Base-by-base conservation (phyloP, 2,797 vertebrate genomes). In the Carduelis carduelis region DNA sequence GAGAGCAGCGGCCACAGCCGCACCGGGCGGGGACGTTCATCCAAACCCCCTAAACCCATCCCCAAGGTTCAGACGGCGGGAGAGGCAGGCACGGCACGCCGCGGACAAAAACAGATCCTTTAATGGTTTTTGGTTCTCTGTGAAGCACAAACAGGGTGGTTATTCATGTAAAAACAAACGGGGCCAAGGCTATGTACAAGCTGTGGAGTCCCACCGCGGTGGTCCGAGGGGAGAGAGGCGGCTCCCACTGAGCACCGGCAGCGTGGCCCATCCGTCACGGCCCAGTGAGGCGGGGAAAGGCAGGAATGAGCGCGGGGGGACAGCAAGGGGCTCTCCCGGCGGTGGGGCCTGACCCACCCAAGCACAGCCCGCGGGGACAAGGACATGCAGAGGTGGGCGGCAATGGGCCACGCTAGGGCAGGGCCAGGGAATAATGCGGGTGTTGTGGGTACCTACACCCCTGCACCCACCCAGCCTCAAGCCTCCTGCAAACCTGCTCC, bases 101-200 rank as follows among this genome's bases (percentile, higher is more conserved):
- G 34, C 63, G 39, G 90, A 96, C 91, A 95, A 96, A 97, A 94
- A 26, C 77, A 56, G 86, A 75, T 81, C 74, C 76, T 96, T 96
- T 93, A 94, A 95, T 97, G 87, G 50, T 82, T 91, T 95, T 96
- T 96, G 95, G 95, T 96, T 96, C 84, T 92, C 86, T 8, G 89
- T 94, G 95, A 94, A 96, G 89, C 96, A 97, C 81, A 87, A 95
- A 89, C 87, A 65, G 79, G 84, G 82, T 50, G 81, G 79, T 76
- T 95, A 95, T 64, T 70, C 20, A 94, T 94, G 94, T 96, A 95
- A 96, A 96, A 96, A 96, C 85, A 93, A 94, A 84, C 12, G 18
- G 57, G 57, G 49, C 4, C 46, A 32, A 88, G 61, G 88, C 93
- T 95, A 96, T 96, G 83, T 97, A 97, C 95, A 97, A 90, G 94